Base-by-base conservation (phyloP, 2,797 vertebrate species). In the Gymnodraco acuticeps region DNA sequence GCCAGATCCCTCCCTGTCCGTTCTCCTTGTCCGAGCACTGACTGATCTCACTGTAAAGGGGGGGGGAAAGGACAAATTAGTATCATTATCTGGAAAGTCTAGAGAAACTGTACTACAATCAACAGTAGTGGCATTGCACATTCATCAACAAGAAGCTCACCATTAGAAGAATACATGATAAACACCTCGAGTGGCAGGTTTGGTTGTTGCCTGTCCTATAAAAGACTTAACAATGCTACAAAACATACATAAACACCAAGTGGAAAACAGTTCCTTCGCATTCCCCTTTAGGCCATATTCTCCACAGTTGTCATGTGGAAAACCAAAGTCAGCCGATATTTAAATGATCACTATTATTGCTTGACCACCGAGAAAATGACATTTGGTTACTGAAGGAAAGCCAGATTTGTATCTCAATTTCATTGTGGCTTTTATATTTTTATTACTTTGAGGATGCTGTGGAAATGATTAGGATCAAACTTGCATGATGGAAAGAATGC, bases 1-100 rank as follows among this genome's bases (percentile, higher is more conserved):
- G 61, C 83, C 73, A 20, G 88, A 83, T 27, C 20, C 87, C 9
- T 93, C 92, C 75, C 79, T 81, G 8, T 94, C 92, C 20, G 90
- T 78, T 77, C 90, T 90, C 76, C 89, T 92, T 9, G 42, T 42
- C 55, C 93, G 88, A 62, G 80, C 42, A 2, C 90, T 93, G 76
- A 87, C 45, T n/a, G 92, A 83, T 63, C 91, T 88, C 27, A 13
- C 93, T 93, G 90, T 68, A 67, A 71, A 67, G 4, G 64, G 11
- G 3, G n/a, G 78, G n/a, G 62, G 23, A 48, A 73, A 47, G 23
- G 27, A 69, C 14, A 61, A 58, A 53, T 76, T 3, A 69, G 43
- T 55, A 5, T 60, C 78, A 48, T 56, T 12, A 47, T 3, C 14
- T 9, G 11, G 13, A 63, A 11, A 53, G 7, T 55, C 3, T 48